Evolutionary conservation across 2,888 invertebrate genomes (phyloP), one percentile per base, ranked within the genome.

Genomic region (Leptothorax acervorum): DNA sequence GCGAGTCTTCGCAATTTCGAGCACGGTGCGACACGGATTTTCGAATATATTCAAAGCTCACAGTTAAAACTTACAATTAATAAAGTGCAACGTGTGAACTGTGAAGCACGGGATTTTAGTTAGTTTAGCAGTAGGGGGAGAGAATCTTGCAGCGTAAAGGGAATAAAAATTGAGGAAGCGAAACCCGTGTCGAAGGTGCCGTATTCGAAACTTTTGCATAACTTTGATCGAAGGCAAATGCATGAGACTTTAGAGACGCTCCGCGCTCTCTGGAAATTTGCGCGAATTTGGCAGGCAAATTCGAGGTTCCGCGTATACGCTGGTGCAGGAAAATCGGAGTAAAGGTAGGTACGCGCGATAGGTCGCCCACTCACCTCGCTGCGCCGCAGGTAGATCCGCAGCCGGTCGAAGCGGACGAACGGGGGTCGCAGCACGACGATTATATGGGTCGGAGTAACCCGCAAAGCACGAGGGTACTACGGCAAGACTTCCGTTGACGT

Each of bases 401-500:
- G 75, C 57, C 75, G 84, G 63, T 65, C 78, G 66, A 35, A 70
- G 70, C 62, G 51, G 82, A 51, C 63, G 74, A 83, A 85, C 70
- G 79, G 84, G 78, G 85, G 84, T 82, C 81, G 81, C 81, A 84
- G 83, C 81, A 84, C 62, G 81, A 65, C 83, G 86, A 73, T 74
- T 84, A 84, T 78, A 68, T 74, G 85, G 87, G 84, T 86, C 89
- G 83, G 63, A 87, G 84, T 87, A 83, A 78, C 66, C 71, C 35
- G 35, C 6, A 4, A 35, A 81, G 79, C 79, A 81, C 79, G 79
- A 55, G 78, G 65, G 55, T 42, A 39, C 63, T 66, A 66, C 83
- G 79, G 42, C 79, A 62, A 85, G 87, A 81, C 85, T 78, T 76
- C 87, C 89, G 86, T 86, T 84, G 89, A 82, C 89, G 78, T 78